Conservation (phyloP, 2,113 vertebrate species). For the Ornithorhynchus anatinus region DNA sequence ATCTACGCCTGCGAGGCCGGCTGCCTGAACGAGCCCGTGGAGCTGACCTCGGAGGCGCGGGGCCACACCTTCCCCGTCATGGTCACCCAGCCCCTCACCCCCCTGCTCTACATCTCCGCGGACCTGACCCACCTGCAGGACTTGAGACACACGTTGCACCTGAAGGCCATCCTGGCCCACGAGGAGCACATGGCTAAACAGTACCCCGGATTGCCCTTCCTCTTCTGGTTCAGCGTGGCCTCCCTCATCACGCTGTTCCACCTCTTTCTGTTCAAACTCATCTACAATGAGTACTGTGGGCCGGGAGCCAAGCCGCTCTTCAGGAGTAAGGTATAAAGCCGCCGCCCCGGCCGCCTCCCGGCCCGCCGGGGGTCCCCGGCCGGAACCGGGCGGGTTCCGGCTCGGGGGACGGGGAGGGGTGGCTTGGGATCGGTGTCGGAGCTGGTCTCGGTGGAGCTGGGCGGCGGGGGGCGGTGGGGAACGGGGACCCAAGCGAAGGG, state of each 20-base stretch:
- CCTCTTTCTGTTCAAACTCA: constrained; percentile 98
- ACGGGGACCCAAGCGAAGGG: no score
- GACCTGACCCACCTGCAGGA: constrained; percentile 93
- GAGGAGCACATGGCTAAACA: constrained; percentile 98
- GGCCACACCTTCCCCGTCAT: constrained; percentile 91
- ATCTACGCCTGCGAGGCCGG: constrained; percentile 94
- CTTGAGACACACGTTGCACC: constrained; percentile 91
- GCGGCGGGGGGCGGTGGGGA: no score
- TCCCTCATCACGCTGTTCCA: constrained; percentile 97
- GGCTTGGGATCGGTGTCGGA: not conserved
- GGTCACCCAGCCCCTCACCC: constrained; percentile 95
- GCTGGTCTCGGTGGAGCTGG: no score
- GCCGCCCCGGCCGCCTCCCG: not conserved
- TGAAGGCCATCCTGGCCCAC: constrained; percentile 94
- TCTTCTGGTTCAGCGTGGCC: constrained; percentile 98
- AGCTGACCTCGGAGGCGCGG: constrained; percentile 85
- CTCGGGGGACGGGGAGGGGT: not conserved
- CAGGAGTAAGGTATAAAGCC: constrained; percentile 92
- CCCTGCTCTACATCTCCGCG: constrained; percentile 93
- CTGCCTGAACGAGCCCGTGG: constrained; percentile 92
- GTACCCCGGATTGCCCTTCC: constrained; percentile 92
- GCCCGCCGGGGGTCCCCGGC: not conserved
- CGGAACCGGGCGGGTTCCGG: not conserved
- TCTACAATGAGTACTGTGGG: constrained; percentile 98
- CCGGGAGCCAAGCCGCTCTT: constrained; percentile 95